Conservation (phyloP, 2,113 vertebrate genomes). For the Trogon surrucura region DNA sequence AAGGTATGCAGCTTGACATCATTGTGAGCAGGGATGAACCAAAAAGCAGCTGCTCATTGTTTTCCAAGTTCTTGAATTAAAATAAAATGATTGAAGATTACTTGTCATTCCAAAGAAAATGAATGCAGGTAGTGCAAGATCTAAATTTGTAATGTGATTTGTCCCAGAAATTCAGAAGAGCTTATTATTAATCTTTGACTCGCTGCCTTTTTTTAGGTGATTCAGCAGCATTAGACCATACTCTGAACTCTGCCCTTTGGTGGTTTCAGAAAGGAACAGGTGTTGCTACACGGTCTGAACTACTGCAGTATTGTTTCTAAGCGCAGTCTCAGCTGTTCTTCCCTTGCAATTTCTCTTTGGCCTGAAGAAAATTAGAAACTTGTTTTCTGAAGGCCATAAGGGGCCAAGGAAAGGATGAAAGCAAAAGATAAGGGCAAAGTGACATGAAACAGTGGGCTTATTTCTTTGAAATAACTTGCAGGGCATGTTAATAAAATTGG, state of each 20-base stretch:
- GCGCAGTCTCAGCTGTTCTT: neutral
- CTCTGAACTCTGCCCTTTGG: neutral
- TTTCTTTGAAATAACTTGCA: neutral
- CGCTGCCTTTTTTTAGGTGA: neutral
- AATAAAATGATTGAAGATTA: neutral
- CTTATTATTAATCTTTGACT: neutral
- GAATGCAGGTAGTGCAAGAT: neutral
- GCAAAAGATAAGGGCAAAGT: neutral
- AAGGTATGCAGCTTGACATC: slow-evolving; percentile 76
- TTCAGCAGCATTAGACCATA: neutral
- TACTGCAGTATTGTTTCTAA: neutral
- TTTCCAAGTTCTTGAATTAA: neutral
- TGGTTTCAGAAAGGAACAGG: neutral
- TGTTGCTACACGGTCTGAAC: neutral
- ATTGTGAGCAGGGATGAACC: neutral
- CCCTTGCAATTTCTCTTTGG: neutral
- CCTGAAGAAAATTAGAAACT: neutral
- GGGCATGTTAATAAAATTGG: neutral
- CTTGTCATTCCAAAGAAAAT: neutral
- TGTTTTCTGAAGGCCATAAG: neutral
- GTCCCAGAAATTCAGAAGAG: neutral
- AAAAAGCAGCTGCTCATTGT: neutral
- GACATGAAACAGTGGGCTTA: neutral
- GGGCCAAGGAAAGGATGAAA: neutral
- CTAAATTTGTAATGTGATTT: neutral